Evolutionary conservation across 2,113 vertebrate genomes (phyloP).

Genomic region (Lates calcarifer): DNA sequence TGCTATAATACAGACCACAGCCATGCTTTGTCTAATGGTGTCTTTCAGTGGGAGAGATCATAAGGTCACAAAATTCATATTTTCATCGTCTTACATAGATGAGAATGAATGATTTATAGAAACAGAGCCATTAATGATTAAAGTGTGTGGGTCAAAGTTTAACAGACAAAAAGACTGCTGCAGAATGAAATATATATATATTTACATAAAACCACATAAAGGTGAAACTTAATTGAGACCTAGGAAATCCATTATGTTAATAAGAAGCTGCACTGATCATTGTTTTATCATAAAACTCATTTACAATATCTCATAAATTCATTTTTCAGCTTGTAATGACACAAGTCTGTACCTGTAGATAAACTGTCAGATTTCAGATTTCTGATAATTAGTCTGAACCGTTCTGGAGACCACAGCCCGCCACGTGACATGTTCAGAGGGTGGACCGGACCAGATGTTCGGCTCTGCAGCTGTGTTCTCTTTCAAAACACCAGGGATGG

Average conservation of each 20-base stretch:
- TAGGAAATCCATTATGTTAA: background rate
- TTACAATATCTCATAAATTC: too few species aligned
- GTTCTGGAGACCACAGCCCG: conserved; percentile 1
- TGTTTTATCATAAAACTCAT: too few species aligned
- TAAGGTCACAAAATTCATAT: background rate
- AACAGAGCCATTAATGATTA: background rate
- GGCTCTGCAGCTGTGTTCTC: conserved; percentile 58
- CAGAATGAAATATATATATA: background rate
- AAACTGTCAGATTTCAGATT: background rate
- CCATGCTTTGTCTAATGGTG: background rate
- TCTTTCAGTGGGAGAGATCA: background rate
- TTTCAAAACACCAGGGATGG: conserved; percentile 47
- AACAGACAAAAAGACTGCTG: background rate
- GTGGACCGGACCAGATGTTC: background rate
- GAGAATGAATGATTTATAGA: background rate
- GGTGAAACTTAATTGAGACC: background rate
- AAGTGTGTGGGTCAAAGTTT: background rate
- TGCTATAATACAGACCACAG: background rate
- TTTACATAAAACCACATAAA: background rate
- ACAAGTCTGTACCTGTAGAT: background rate
- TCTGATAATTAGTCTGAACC: conserved; percentile 14
- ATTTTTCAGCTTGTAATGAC: background rate
- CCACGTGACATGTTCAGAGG: conserved; percentile 33
- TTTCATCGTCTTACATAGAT: background rate
- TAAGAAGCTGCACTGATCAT: background rate